Base-by-base conservation (phyloP, 2,797 vertebrate genomes). In the Avahi laniger region DNA sequence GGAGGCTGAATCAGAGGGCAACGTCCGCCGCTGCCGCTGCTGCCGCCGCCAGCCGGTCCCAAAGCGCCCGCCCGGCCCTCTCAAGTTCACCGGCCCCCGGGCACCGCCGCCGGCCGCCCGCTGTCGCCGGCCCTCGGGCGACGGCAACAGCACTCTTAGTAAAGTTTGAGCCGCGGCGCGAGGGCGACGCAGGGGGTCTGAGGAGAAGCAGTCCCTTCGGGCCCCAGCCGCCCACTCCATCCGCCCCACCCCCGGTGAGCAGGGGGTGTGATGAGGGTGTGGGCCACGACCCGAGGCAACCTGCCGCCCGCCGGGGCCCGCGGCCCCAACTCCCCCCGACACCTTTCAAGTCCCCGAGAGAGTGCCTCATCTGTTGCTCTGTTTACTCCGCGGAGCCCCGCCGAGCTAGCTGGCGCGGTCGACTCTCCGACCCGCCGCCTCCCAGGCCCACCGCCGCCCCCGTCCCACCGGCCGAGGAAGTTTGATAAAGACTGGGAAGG, bases 331-430 rank as follows among this genome's bases (percentile, higher is more conserved):
- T 96, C 90, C 70, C 73, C 30, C 48, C 10, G 72, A 82, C 96
- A 83, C 61, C 96, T 50, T 59, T 22, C 33, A 30, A 82, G 95
- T 85, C 57, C 94, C 93, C 52, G 48, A 48, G 30, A 59, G 35
- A 54, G 86, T 24, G 87, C 96, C 95, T 46, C 98, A 98, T 98
- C 98, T 98, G 98, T 98, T 98, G 98, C 98, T 98, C 97, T 46
- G 97, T 89, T 79, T n/a, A 94, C 97, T 97, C 82, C 79, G 33
- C 61, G 83, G 93, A 72, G 91, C 89, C 92, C 89, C 93, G 24
- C 43, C 83, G 4, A 83, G 93, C 87, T 7, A 89, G 24, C 61
- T 57, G 82, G 28, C 69, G 93, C 86, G 83, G n/a, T 11, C 59
- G 81, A 46, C 73, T 81, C 59, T 5, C 57, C 15, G 89, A 50